Evolutionary conservation across 92 coral and sea anemone genomes (phyloP).

Genomic region (Heliopora coerulea): DNA sequence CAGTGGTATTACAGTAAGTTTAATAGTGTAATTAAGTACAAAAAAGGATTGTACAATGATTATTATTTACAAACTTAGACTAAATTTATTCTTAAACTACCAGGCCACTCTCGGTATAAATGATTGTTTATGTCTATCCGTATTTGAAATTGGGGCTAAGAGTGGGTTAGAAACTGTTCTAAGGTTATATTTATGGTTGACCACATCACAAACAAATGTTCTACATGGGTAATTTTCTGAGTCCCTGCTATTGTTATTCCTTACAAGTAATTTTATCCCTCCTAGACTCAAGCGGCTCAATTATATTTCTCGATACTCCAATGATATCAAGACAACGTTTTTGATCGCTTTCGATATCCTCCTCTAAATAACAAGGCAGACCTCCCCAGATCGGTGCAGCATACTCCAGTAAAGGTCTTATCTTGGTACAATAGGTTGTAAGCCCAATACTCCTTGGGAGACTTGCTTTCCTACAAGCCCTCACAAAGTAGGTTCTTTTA

Average conservation of each 20-base stretch:
- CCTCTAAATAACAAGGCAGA: neutral
- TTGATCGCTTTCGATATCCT: slow-evolving; percentile 1
- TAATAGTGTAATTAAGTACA: no score
- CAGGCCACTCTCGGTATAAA: no score
- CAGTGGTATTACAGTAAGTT: no score
- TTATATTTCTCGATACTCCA: neutral
- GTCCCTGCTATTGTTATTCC: neutral
- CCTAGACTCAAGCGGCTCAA: neutral
- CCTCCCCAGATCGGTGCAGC: slow-evolving; percentile 19
- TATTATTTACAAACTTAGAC: no score
- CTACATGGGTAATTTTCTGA: neutral
- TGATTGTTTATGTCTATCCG: no score
- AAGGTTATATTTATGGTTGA: no score
- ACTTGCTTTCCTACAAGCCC: slow-evolving; percentile 19
- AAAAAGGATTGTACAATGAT: no score
- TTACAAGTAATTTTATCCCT: neutral
- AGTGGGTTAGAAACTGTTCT: no score
- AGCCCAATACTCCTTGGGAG: slow-evolving; percentile 15
- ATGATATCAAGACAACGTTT: slow-evolving; percentile 1
- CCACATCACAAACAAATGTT: neutral
- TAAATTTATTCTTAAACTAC: no score
- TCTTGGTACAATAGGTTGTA: slow-evolving; percentile 19
- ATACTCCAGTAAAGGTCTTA: slow-evolving; percentile 16
- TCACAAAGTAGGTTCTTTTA: neutral
- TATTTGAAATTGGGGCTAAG: no score